phyloP scores from a whole-genome alignment of 1,140 invertebrate species.

The Drosophila funebris region DNA sequence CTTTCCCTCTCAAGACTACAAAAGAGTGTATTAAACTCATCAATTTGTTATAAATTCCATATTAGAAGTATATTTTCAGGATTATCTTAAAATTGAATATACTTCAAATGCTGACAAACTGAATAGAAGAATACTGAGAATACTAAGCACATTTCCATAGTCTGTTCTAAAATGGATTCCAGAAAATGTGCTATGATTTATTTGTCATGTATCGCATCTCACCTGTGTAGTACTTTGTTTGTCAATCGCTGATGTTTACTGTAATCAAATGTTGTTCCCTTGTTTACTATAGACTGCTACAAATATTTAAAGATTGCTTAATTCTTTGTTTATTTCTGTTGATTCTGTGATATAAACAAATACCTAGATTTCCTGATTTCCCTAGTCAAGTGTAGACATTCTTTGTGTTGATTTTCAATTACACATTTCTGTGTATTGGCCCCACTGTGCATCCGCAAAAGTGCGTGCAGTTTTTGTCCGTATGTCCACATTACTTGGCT shows the following conservation, averaged over 20 bases:
- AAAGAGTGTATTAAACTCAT: background rate
- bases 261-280: slow-evolving; percentile 19
- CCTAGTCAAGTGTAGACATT: background rate
- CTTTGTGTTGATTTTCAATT: background rate
- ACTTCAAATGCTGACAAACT: background rate
- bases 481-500: background rate
- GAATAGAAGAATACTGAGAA: too few species aligned
- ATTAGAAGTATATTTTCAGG: background rate
- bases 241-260: slow-evolving; percentile 17
- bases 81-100: background rate
- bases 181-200: background rate
- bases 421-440: background rate
- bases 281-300: slow-evolving; percentile 36
- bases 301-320: slow-evolving; percentile 10
- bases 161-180: background rate
- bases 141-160: too few species aligned
- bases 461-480: slow-evolving; percentile 21
- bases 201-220: background rate
- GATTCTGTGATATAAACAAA: slow-evolving; percentile 36
- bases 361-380: background rate
- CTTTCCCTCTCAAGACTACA: too few species aligned
- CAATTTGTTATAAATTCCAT: background rate
- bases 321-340: background rate
- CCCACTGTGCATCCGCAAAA: slow-evolving; percentile 38
- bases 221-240: background rate